These are phyloP conservation scores for Pyrocoelia pectoralis DNA, from an alignment of 2,888 invertebrate species.

Conservation along the genomic window DNA sequence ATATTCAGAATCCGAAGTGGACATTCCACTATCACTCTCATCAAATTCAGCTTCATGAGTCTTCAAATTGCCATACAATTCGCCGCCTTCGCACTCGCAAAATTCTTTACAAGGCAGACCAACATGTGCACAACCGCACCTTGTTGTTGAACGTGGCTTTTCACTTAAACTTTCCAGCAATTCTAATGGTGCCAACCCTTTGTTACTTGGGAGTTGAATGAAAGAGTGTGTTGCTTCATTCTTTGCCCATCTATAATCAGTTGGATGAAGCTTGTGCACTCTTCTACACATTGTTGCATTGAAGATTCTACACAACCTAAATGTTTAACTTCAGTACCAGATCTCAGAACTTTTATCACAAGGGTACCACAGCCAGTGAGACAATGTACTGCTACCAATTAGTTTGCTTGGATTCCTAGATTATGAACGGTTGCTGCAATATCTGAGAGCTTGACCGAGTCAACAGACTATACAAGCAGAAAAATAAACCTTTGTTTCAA, in stretches of 20 bases:
- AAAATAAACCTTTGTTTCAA: too few relatives aligned
- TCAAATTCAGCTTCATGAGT: background rate
- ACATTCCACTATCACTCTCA: background rate
- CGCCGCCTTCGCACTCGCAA: too few relatives aligned
- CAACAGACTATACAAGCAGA: background rate
- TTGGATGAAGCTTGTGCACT: background rate
- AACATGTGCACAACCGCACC: too few relatives aligned
- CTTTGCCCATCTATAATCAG: slow-evolving; percentile 3
- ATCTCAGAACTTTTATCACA: slow-evolving; percentile 1
- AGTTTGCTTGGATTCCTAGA: slow-evolving; percentile 6
- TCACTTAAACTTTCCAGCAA: background rate
- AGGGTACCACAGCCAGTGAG: background rate
- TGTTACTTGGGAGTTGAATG: background rate
- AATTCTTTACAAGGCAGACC: too few relatives aligned
- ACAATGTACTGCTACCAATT: slow-evolving; percentile 1
- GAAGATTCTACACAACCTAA: too few relatives aligned
- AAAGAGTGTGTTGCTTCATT: background rate
- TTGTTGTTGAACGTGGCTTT: slow-evolving; percentile 5
- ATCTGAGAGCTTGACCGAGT: background rate
- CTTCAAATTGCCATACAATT: slow-evolving; percentile 3
- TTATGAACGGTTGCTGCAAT: slow-evolving; percentile 10
- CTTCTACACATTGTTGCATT: too few relatives aligned
- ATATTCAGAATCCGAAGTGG: too few relatives aligned
- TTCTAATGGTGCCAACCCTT: background rate
- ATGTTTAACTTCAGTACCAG: slow-evolving; percentile 1